Evolutionary conservation across 2,888 invertebrate genomes (phyloP).

Genomic region (Chorisops tibialis): DNA sequence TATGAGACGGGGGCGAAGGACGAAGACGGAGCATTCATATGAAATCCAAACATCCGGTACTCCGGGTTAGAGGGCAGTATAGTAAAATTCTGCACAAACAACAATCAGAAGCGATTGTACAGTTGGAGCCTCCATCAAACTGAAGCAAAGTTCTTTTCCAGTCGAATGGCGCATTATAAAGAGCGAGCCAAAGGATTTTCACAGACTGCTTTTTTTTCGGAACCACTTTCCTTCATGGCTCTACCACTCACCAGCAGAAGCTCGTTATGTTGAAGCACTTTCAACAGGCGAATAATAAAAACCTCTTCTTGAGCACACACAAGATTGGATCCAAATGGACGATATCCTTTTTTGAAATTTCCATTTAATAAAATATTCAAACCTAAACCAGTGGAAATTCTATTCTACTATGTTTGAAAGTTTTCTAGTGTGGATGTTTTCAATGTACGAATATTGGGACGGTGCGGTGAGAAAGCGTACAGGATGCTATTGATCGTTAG

Average conservation of each 20-base stretch:
- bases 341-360: conserved; percentile 1
- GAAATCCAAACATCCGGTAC: neutral
- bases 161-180: neutral
- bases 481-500: neutral
- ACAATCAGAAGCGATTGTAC: neutral
- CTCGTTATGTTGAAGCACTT: neutral
- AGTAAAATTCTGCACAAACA: neutral
- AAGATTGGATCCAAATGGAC: conserved; percentile 1
- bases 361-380: conserved; percentile 9
- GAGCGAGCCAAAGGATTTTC: too few relatives aligned
- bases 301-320: neutral
- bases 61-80: too few relatives aligned
- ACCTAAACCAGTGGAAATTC: conserved; percentile 2
- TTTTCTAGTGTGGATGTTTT: neutral
- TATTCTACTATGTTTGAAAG: neutral
- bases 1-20: neutral
- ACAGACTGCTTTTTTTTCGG: too few relatives aligned
- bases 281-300: neutral
- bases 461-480: neutral
- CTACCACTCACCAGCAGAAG: neutral
- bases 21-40: neutral
- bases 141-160: neutral
- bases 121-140: neutral
- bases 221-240: neutral
- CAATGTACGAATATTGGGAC: neutral